Base-by-base conservation (phyloP, 1,140 invertebrate species). In the Parapsyche elsis region DNA sequence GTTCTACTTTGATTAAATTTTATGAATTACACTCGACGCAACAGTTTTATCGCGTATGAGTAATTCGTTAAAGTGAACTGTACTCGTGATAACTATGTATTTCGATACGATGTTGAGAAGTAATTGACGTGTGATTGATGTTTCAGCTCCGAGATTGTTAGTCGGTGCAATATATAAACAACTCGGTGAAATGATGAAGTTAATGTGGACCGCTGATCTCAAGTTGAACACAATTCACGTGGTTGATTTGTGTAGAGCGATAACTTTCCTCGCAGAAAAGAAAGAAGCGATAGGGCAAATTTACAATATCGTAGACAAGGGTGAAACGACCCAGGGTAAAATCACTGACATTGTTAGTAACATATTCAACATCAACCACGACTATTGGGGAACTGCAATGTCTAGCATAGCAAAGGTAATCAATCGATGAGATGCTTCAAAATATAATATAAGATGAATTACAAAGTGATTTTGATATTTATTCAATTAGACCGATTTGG, bases 221-320 rank as follows among this genome's bases (percentile, higher is more conserved):
- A 92, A 93, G 84, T 93, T 97, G 90, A 96, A 97, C 86, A 98
- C 96, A 0, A 92, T 97, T 46, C 95, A 97, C 87, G 95, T 97
- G 0, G 86, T 88, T 53, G 97, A 98, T 88, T 88, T 97, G 10
- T 94, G 92, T 85, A 88, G 92, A 78, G 96, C 95, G 45, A 91
- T 95, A 81, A 96, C 94, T 93, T 84, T 86, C 23, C 84, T 91
- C 30, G 87, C 86, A 12, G 85, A 83, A 24, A 85, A 82, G 24
- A 84, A 87, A 0, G 87, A 88, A 67, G 87, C 89, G n/a, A 84
- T 85, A 59, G 88, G 90, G 0, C 90, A 96, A 88, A 90, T 92
- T 21, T 97, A 95, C 87, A 95, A 97, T 86, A 87, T 97, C 53
- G 95, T 95, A 0, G 96, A 98, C 86, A 92, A 94, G 80, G 93